Percentiles rank a stretch among this genome's conserved stretches.
Conservation (phyloP, 2,888 invertebrate genomes). For the Brenthis ino region DNA sequence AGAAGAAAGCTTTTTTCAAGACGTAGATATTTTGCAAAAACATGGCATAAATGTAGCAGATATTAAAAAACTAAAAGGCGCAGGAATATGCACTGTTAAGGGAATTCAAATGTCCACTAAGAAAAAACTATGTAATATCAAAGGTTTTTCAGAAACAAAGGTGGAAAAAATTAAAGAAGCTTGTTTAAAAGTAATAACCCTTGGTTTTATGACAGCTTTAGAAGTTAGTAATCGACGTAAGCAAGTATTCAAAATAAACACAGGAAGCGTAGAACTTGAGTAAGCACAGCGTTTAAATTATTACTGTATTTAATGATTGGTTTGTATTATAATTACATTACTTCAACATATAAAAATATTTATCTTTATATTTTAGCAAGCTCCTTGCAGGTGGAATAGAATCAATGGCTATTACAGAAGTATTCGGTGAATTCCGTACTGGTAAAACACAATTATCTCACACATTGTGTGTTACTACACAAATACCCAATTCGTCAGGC, state of each 20-base stretch:
- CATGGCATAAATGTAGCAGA: constrained; percentile 87
- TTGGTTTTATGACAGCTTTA: constrained; percentile 88
- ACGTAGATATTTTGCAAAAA: constrained; percentile 85
- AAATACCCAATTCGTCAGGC: constrained; percentile 86
- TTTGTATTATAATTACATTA: no score
- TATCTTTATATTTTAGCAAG: constrained; percentile 74
- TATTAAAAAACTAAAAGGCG: constrained; percentile 88
- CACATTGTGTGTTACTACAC: constrained; percentile 90
- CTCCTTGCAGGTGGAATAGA: constrained; percentile 90
- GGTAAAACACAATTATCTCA: constrained; percentile 92
- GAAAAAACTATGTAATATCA: constrained; percentile 86
- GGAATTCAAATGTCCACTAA: constrained; percentile 91
- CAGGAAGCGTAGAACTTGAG: constrained; percentile 87
- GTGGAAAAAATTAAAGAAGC: constrained; percentile 91
- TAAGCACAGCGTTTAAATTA: constrained; percentile 64
- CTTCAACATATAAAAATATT: background rate
- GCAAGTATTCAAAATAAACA: constrained; percentile 86
- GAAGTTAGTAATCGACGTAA: constrained; percentile 88
- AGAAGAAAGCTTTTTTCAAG: constrained; percentile 88
- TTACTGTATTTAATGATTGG: background rate
- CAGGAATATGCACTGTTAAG: constrained; percentile 91
- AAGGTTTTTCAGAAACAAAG: constrained; percentile 89
- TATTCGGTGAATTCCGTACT: constrained; percentile 91
- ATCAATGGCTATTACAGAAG: constrained; percentile 92
- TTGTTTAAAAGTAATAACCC: constrained; percentile 84